A percentile compares a stretch with the other conserved stretches of the same genome.
Evolutionary conservation across 2,888 invertebrate genomes (phyloP).

Genomic region (Pristionchus fissidentatus): DNA sequence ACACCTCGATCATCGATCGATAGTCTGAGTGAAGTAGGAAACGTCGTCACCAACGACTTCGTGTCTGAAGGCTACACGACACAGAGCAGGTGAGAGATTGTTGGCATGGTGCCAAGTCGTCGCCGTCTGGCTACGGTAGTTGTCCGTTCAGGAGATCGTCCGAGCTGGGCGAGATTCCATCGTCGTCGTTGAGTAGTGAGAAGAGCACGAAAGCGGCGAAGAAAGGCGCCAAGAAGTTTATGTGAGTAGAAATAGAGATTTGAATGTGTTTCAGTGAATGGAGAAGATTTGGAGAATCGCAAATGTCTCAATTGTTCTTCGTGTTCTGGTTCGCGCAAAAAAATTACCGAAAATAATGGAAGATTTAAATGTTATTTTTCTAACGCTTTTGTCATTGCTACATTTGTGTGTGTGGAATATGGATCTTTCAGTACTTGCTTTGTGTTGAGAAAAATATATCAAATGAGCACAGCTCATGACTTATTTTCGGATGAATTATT

Average conservation of each 20-base stretch:
- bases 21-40: constrained; percentile 68
- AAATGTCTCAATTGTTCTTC: neutral
- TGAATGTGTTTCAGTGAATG: too few relatives aligned
- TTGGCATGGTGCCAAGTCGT: neutral
- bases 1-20: constrained; percentile 68
- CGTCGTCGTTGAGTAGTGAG: constrained; percentile 44
- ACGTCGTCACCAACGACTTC: constrained; percentile 73
- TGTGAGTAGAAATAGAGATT: neutral
- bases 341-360: neutral
- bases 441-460: too few relatives aligned
- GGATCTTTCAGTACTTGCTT: too few relatives aligned
- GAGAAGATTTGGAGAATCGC: neutral
- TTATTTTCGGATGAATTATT: too few relatives aligned
- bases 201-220: neutral
- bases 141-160: constrained; percentile 50
- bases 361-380: neutral
- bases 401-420: too few relatives aligned
- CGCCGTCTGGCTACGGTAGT: neutral
- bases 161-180: constrained; percentile 48
- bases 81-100: constrained; percentile 62
- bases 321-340: too few relatives aligned
- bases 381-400: neutral
- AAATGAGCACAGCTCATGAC: too few relatives aligned
- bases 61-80: constrained; percentile 71
- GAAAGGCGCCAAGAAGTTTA: constrained; percentile 31